A percentile compares a stretch with the other conserved stretches of the same genome.
These are phyloP conservation scores for Australoheros scitulus DNA, from an alignment of 2,113 vertebrate genomes.

Conservation along the genomic window DNA sequence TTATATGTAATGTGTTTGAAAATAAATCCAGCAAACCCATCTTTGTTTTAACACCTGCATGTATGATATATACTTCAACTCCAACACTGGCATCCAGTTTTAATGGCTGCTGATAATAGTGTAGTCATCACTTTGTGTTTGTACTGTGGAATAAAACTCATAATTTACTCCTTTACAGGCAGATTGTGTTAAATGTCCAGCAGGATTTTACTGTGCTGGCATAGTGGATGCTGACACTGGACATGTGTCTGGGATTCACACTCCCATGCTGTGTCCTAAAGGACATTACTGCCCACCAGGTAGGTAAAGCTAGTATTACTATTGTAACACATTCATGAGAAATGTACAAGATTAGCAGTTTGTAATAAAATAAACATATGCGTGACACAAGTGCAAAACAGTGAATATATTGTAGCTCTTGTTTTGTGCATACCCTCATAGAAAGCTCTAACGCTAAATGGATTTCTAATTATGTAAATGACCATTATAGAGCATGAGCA, in stretches of 20 bases:
- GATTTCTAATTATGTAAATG: conserved; percentile 52
- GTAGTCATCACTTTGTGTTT: conserved; percentile 20
- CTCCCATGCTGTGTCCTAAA: conserved; percentile 75
- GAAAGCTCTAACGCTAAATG: conserved; percentile 34
- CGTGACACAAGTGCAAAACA: background rate
- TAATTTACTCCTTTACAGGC: conserved; percentile 60
- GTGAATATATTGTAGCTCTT: background rate
- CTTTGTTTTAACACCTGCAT: too few relatives aligned
- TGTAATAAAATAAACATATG: background rate
- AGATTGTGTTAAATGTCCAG: conserved; percentile 81
- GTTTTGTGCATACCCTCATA: background rate
- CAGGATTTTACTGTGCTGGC: conserved; percentile 80
- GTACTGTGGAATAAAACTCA: background rate
- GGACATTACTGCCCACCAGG: conserved; percentile 84
- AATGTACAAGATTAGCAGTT: background rate
- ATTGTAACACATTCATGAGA: background rate
- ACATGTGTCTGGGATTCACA: conserved; percentile 57
- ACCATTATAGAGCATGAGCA: conserved; percentile 19
- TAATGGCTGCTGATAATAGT: background rate
- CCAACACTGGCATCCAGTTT: background rate
- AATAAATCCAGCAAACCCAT: too few relatives aligned
- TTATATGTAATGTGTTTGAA: background rate
- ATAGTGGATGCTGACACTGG: conserved; percentile 56
- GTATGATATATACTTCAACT: background rate
- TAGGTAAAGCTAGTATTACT: conserved; percentile 30